Conservation (phyloP, 2,797 vertebrate species). For the Adelosebastes latens region DNA sequence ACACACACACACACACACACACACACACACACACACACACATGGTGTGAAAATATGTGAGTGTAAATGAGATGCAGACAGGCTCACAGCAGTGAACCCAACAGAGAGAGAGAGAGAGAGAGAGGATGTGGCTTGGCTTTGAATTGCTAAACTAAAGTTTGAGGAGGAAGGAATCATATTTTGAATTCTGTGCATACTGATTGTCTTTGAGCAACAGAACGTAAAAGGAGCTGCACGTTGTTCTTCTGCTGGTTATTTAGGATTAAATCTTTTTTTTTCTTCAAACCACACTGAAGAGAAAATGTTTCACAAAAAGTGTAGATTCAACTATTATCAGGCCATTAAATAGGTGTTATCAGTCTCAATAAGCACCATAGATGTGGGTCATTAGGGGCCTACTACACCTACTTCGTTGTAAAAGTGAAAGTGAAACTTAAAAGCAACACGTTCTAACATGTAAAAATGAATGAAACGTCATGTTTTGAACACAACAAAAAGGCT, state of each 20-base stretch:
- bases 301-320: neutral
- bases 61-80: constrained; percentile 85
- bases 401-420: too few relatives aligned
- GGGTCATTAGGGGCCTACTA: too few relatives aligned
- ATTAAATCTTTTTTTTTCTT: neutral
- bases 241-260: neutral
- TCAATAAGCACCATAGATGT: too few relatives aligned
- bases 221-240: constrained; percentile 5
- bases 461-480: too few relatives aligned
- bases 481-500: too few relatives aligned
- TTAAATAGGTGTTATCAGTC: too few relatives aligned
- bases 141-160: constrained; percentile 66
- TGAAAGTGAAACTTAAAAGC: too few relatives aligned
- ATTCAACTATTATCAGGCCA: rapidly evolving
- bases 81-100: constrained; percentile 66
- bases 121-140: constrained; percentile 72
- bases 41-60: constrained; percentile 79
- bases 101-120: constrained; percentile 21
- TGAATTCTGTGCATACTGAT: constrained; percentile 68
- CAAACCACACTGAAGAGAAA: neutral
- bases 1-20: constrained; percentile 10
- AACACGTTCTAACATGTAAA: too few relatives aligned
- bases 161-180: constrained; percentile 60
- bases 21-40: constrained; percentile 5
- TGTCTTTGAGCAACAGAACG: constrained; percentile 26